phyloP scores from a whole-genome alignment of 2,888 invertebrate genomes.

The Mimumesa dahlbomi region DNA sequence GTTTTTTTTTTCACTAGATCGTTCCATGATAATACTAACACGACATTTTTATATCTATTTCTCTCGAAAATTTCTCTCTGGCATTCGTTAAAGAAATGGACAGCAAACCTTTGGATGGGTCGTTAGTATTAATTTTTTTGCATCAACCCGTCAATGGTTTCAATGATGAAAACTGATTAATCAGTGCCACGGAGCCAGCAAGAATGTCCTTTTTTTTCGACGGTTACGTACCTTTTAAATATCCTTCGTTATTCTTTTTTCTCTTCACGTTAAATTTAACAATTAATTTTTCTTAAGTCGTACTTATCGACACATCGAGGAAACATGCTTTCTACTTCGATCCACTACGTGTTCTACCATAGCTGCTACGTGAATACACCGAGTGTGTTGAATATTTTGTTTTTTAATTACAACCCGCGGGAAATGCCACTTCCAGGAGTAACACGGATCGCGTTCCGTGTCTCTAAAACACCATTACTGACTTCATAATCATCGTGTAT shows the following conservation, averaged over 20 bases:
- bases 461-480: conserved; percentile 5
- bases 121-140: too few species aligned
- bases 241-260: background rate
- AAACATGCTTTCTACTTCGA: conserved; percentile 48
- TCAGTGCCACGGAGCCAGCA: conserved; percentile 4
- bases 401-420: conserved; percentile 24
- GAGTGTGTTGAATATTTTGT: conserved; percentile 11
- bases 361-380: conserved; percentile 51
- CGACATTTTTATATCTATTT: too few species aligned
- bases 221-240: too few species aligned
- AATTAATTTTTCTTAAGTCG: conserved; percentile 2
- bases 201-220: conserved; percentile 9
- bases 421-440: conserved; percentile 19
- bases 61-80: too few species aligned
- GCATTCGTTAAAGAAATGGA: too few species aligned
- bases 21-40: too few species aligned
- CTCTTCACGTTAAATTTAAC: background rate
- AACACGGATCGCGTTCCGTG: background rate
- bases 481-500: conserved; percentile 19
- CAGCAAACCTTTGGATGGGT: too few species aligned
- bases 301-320: conserved; percentile 45
- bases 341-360: conserved; percentile 45
- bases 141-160: too few species aligned
- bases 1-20: too few species aligned
- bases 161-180: conserved; percentile 6